phyloP scores from a whole-genome alignment of 2,888 invertebrate species.

The Ariolimax columbianus region DNA sequence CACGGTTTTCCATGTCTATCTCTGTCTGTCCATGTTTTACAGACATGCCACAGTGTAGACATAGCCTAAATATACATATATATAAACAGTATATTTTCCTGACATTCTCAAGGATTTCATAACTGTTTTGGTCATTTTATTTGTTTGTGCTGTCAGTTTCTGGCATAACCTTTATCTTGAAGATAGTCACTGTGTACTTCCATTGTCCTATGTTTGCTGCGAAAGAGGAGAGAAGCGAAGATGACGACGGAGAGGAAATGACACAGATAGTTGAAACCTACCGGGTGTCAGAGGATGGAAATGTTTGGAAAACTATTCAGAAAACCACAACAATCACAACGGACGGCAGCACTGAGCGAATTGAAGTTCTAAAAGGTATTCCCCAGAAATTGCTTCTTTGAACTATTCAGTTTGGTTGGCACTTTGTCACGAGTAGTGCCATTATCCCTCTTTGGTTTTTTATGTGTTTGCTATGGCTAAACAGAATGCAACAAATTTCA shows the following conservation, averaged over 20 bases:
- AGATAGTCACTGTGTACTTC: not conserved
- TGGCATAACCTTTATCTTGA: not conserved
- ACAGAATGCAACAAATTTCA: conserved; percentile 8
- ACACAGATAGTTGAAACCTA: conserved; percentile 71
- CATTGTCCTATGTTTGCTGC: conserved; percentile 33
- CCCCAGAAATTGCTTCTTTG: not conserved
- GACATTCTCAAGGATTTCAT: not conserved
- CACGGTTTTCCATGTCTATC: too few species aligned
- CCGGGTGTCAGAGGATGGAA: conserved; percentile 69
- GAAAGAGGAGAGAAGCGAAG: conserved; percentile 45
- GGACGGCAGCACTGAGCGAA: conserved; percentile 65
- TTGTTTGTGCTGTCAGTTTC: not conserved
- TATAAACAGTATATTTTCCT: too few species aligned
- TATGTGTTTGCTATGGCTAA: not conserved
- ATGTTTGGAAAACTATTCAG: conserved; percentile 70
- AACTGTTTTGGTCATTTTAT: not conserved
- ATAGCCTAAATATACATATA: too few species aligned
- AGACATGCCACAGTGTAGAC: too few species aligned
- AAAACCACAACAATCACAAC: conserved; percentile 72
- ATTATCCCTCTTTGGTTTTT: not conserved
- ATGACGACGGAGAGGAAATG: conserved; percentile 59
- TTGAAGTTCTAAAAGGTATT: conserved; percentile 71
- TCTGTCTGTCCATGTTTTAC: too few species aligned
- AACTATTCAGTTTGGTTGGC: not conserved
- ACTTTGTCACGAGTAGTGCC: not conserved